Conservation (phyloP, 1,140 invertebrate species). For the Drosophila biarmipes region DNA sequence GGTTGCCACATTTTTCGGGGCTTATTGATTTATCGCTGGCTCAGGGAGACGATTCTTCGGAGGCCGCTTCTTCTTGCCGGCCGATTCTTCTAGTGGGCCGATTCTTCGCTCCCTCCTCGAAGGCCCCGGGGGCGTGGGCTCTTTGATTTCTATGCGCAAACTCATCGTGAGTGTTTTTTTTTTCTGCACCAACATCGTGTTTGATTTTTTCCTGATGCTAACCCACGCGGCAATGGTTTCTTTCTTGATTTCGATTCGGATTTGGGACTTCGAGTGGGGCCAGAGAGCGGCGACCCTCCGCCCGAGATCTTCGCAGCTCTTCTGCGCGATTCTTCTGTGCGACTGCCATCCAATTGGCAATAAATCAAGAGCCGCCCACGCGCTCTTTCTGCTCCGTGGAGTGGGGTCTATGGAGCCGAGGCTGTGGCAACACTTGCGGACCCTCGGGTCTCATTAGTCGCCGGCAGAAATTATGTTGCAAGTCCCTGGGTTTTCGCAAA, state of each 20-base stretch:
- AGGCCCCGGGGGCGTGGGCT: constrained; percentile 24
- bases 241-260: constrained; percentile 35
- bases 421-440: constrained; percentile 17
- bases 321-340: constrained; percentile 31
- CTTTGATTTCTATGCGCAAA: constrained; percentile 29
- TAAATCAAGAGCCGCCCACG: constrained; percentile 81
- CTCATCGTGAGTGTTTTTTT: constrained; percentile 39
- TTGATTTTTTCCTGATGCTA: constrained; percentile 13
- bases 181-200: neutral
- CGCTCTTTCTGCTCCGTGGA: constrained; percentile 16
- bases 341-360: constrained; percentile 68
- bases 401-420: neutral
- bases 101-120: constrained; percentile 1
- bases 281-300: neutral
- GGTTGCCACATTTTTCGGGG: constrained; percentile 56
- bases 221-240: constrained; percentile 34
- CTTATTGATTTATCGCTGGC: constrained; percentile 73
- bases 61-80: neutral
- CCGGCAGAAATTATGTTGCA: constrained; percentile 35
- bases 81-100: constrained; percentile 8
- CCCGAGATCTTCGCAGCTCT: constrained; percentile 19
- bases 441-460: constrained; percentile 45
- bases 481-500: constrained; percentile 13
- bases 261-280: constrained; percentile 22
- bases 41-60: constrained; percentile 25